Evolutionary conservation across 2,888 invertebrate species (phyloP), one percentile per base, ranked within the genome.

Genomic region (Neoaliturus tenellus): DNA sequence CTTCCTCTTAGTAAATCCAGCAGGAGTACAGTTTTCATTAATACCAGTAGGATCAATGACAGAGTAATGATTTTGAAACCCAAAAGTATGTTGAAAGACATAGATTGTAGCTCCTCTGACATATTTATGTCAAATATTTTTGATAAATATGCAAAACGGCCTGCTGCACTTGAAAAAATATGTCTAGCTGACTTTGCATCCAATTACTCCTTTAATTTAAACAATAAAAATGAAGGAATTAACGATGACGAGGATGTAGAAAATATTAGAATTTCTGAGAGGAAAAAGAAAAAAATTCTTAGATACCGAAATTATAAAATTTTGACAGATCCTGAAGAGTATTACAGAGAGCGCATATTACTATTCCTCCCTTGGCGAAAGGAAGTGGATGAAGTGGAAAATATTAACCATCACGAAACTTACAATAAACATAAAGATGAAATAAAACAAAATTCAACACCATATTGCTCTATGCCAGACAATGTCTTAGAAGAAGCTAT

Each of bases 381-480:
- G 78, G 85, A 85, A 82, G n/a, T 41, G 17, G 25, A 41, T 12
- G 84, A 85, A 23, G 51, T 85, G 8, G 80, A 81, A 33, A 82
- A 82, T n/a, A 20, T 33, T 44, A 28, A 51, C 17, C 31, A 69
- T 20, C 58, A 71, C 4, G 39, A 28, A 31, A 73, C 31, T 10
- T 81, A 8, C 25, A 81, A 6, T 1, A 71, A 75, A 71, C 31
- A 81, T 20, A 3, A 33, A 12, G 82, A 71, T 10, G 25, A 23
- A 51, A 23, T 23, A 2, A 51, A 51, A 12, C 8, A n/a, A 51
- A 71, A 80, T 33, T 14, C 71, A 80, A 67, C n/a, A 20, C 20
- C 80, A 8, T 33, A 33, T 67, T 23, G 48, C 17, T 58, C 39
- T 39, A 35, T 28, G 20, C 0, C 25, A 5, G 25, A 62, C 20